Evolutionary conservation across 2,797 vertebrate genomes (phyloP), one percentile per base, ranked within the genome.

Genomic region (Falco rusticolus): DNA sequence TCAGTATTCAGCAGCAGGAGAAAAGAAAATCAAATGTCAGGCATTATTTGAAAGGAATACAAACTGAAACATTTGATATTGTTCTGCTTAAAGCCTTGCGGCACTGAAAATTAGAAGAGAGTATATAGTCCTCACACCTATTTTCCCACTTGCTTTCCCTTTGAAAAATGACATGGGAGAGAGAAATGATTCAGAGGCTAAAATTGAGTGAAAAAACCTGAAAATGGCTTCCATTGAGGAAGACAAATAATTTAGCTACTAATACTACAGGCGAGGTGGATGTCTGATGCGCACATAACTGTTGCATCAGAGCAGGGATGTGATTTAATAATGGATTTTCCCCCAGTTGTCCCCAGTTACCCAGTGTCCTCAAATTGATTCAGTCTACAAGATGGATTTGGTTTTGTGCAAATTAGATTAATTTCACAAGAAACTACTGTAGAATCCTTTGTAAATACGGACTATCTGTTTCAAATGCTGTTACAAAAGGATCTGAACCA

Each of bases 61-160:
- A 75, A 68, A 10, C 1, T n/a, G 0, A 60, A 74, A 65, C 51
- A 8, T n/a, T 80, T 22, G 0, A 12, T 41, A n/a, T 18, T 1
- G 11, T 41, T 85, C 15, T 64, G 19, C 56, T 76, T 13, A 71
- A 83, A 68, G 9, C 0, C 39, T 21, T 15, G 14, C 41, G n/a
- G 15, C 18, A 43, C 7, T 77, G 25, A 61, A 69, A 48, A 45
- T 51, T 53, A 10, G 16, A 77, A 31, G 3, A 77, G 4, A 2
- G 1, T 18, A 2, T 81, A 13, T 14, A 54, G 9, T 39, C 6
- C 19, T 91, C 4, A 6, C 11, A 57, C 1, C 1, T 1, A 43
- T 50, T 81, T 84, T 57, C 14, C 22, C 20, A 17, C 29, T 31
- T 72, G 5, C 16, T 72, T 64, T 24, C 5, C 29, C 33, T 69